These are phyloP conservation scores for Phylloscopus whistleri DNA, from an alignment of 2,113 vertebrate species.

Conservation along the genomic window DNA sequence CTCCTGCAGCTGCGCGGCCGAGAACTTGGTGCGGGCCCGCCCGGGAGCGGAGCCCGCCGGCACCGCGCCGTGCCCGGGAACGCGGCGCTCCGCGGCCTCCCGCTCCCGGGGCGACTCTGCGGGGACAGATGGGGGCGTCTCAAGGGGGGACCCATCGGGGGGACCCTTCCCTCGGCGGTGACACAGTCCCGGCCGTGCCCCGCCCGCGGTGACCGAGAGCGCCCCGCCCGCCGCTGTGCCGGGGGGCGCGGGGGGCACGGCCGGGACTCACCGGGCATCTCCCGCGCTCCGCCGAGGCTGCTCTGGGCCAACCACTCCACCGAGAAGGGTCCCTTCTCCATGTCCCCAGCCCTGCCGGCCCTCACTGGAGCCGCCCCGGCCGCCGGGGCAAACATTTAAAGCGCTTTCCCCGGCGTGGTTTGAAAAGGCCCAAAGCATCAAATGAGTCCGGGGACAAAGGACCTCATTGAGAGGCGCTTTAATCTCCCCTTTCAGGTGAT, in stretches of 20 bases:
- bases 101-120: neutral
- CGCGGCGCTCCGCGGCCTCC: neutral
- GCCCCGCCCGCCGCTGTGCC: neutral
- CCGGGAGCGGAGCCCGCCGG: neutral
- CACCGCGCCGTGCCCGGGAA: slow-evolving; percentile 15
- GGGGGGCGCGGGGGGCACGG: neutral
- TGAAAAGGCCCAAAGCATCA: slow-evolving; percentile 29
- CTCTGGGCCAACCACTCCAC: slow-evolving; percentile 85
- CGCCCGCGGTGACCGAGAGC: neutral
- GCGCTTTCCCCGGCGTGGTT: neutral
- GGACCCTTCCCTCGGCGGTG: neutral
- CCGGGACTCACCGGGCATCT: neutral
- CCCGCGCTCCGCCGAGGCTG: slow-evolving; percentile 9
- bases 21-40: slow-evolving; percentile 80
- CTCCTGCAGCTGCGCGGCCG: slow-evolving; percentile 75
- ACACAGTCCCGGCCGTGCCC: neutral
- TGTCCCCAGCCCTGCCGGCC: neutral
- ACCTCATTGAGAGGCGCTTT: slow-evolving; percentile 22
- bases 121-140: neutral
- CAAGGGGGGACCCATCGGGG: no score
- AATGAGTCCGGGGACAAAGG: slow-evolving; percentile 59
- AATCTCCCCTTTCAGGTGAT: slow-evolving; percentile 63
- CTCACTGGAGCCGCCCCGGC: neutral
- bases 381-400: slow-evolving; percentile 32
- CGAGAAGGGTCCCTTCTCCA: slow-evolving; percentile 68